These are phyloP conservation scores for Eunapius fragilis DNA, from an alignment of 37 sponge, comb jelly and placozoan genomes.

Conservation along the genomic window DNA sequence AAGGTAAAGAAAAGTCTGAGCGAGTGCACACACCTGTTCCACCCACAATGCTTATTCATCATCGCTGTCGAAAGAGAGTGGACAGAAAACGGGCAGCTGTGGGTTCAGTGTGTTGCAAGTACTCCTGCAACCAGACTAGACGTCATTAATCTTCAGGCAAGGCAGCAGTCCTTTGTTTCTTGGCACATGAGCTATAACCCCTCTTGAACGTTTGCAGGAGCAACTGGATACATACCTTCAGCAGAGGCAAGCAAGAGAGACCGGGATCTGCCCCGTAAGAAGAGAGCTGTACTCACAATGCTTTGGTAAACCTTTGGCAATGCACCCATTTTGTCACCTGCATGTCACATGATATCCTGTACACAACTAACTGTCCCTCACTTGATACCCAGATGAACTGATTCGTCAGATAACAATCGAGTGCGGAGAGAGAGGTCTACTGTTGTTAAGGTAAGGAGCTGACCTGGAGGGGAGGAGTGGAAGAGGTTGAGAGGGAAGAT, in stretches of 20 bases:
- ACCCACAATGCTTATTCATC: neutral
- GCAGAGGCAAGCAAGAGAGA: conserved; percentile 97
- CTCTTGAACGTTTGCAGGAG: conserved; percentile 50
- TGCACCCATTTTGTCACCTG: neutral
- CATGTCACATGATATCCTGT: neutral
- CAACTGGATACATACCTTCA: conserved; percentile 90
- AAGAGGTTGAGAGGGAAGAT: neutral
- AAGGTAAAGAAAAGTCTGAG: conserved; percentile 5
- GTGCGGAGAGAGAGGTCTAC: conserved; percentile 95
- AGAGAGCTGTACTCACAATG: conserved; percentile 99
- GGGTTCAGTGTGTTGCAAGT: conserved; percentile 96
- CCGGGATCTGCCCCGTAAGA: conserved; percentile 98
- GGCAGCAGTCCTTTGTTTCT: neutral
- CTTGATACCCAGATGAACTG: conserved; percentile 80
- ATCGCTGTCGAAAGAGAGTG: conserved; percentile 70
- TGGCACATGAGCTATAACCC: neutral
- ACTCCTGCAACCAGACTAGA: conserved; percentile 96
- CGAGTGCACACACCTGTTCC: neutral
- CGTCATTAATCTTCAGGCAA: conserved; percentile 86
- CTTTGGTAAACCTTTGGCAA: conserved; percentile 62
- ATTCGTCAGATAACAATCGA: conserved; percentile 97
- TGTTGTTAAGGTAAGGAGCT: conserved; percentile 82
- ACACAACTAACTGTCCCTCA: neutral
- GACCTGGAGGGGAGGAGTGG: neutral
- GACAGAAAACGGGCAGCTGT: conserved; percentile 93